Conservation (phyloP, 2,888 invertebrate genomes). For the Leptinotarsa tumamoca region DNA sequence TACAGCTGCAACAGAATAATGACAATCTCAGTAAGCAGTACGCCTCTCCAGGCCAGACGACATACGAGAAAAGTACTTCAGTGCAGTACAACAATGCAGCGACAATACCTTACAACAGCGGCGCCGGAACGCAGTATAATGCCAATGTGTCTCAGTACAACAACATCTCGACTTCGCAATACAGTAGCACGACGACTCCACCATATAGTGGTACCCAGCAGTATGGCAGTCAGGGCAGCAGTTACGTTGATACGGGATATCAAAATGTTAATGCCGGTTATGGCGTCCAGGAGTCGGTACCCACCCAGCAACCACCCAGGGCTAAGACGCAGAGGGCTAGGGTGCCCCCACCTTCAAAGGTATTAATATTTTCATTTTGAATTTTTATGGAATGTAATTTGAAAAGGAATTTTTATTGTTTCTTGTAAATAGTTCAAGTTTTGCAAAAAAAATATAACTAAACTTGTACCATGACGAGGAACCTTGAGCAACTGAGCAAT, state of each 20-base stretch:
- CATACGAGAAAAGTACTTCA: slow-evolving; percentile 37
- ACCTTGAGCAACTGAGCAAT: no score
- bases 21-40: slow-evolving; percentile 58
- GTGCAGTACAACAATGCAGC: slow-evolving; percentile 28
- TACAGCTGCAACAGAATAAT: slow-evolving; percentile 69
- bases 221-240: slow-evolving; percentile 43
- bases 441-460: no score
- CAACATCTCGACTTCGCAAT: slow-evolving; percentile 45
- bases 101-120: slow-evolving; percentile 28
- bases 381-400: no score
- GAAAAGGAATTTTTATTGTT: no score
- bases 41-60: slow-evolving; percentile 47
- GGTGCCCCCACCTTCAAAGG: slow-evolving; percentile 88
- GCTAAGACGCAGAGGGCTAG: slow-evolving; percentile 78
- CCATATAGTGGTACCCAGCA: slow-evolving; percentile 44
- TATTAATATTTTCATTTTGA: slow-evolving; percentile 56
- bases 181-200: slow-evolving; percentile 23
- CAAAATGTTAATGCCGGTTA: slow-evolving; percentile 49
- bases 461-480: no score
- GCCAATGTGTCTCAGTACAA: slow-evolving; percentile 30
- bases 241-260: slow-evolving; percentile 44
- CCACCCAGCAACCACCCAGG: slow-evolving; percentile 66
- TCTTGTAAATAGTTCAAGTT: no score
- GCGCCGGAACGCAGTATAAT: slow-evolving; percentile 46
- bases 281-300: slow-evolving; percentile 35